Conservation (phyloP, 2,797 vertebrate species). For the Graptemys geographica region DNA sequence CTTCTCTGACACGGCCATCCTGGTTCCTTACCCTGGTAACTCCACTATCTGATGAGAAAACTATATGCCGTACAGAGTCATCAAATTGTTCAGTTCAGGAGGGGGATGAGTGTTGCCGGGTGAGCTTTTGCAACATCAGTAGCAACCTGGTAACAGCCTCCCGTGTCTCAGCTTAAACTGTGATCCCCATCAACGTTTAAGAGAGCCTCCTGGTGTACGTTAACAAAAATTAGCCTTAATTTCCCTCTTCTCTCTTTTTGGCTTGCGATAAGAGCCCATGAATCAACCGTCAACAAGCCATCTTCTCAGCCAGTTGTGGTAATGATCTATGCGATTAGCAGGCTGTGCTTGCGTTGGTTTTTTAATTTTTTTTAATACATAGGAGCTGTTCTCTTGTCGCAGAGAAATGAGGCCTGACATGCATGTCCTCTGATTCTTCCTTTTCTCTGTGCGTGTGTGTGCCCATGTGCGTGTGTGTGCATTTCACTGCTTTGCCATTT, state of each 20-base stretch:
- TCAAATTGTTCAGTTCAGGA: background rate
- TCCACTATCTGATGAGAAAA: slow-evolving; percentile 33
- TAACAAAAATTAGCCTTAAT: slow-evolving; percentile 9
- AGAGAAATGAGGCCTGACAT: slow-evolving; percentile 49
- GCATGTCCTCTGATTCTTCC: slow-evolving; percentile 11
- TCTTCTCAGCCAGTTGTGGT: slow-evolving; percentile 54
- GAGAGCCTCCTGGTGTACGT: slow-evolving; percentile 44
- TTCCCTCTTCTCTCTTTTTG: slow-evolving; percentile 24
- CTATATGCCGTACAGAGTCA: background rate
- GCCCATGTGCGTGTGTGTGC: background rate
- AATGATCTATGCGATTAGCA: slow-evolving; percentile 63
- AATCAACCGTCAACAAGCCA: slow-evolving; percentile 63
- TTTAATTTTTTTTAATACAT: background rate
- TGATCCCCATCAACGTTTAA: background rate
- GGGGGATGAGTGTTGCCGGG: background rate
- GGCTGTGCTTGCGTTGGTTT: slow-evolving; percentile 1
- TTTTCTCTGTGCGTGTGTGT: background rate
- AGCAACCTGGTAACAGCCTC: slow-evolving; percentile 43
- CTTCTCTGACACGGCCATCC: background rate
- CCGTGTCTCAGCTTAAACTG: background rate
- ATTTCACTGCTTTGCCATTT: slow-evolving; percentile 77
- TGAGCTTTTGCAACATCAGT: background rate
- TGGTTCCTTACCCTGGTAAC: slow-evolving; percentile 29
- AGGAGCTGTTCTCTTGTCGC: slow-evolving; percentile 17
- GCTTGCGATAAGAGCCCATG: slow-evolving; percentile 30